Evolutionary conservation across 1,140 invertebrate genomes (phyloP).

Genomic region (Euwallacea fornicatus): DNA sequence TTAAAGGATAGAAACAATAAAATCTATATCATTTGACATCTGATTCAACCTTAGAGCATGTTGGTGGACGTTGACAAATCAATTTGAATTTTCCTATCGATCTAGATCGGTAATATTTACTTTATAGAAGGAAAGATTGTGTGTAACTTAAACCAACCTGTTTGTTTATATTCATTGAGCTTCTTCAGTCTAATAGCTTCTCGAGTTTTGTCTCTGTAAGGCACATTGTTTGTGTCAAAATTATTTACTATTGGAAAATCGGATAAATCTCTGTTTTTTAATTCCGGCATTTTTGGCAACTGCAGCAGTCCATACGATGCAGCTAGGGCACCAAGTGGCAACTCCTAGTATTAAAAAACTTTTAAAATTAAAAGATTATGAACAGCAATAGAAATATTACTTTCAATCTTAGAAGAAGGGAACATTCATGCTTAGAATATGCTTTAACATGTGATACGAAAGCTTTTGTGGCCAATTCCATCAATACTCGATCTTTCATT

Average conservation of each 20-base stretch:
- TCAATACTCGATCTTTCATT: constrained; percentile 69
- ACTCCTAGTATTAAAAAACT: constrained; percentile 59
- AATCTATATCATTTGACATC: too few species aligned
- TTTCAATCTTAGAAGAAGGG: constrained; percentile 83
- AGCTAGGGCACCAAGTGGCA: constrained; percentile 84
- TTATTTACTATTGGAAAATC: constrained; percentile 67
- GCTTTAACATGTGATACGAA: constrained; percentile 95
- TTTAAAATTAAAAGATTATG: neutral
- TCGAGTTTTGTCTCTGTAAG: constrained; percentile 80
- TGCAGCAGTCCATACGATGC: constrained; percentile 86
- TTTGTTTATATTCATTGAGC: constrained; percentile 69
- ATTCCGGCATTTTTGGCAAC: constrained; percentile 93
- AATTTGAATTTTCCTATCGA: neutral
- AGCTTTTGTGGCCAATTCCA: constrained; percentile 87
- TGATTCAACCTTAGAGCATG: too few species aligned
- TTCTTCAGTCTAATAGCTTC: constrained; percentile 76
- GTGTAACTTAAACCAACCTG: constrained; percentile 56
- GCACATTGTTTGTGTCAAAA: constrained; percentile 75
- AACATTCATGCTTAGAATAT: constrained; percentile 96
- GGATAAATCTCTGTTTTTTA: constrained; percentile 69
- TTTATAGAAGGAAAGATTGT: too few species aligned
- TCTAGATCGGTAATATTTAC: neutral
- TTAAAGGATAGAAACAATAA: too few species aligned
- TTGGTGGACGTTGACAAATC: neutral
- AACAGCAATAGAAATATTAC: constrained; percentile 42